Percentiles rank a stretch among this genome's conserved stretches.
Evolutionary conservation across 1,140 invertebrate genomes (phyloP).

Genomic region (Adelges cooleyi): DNA sequence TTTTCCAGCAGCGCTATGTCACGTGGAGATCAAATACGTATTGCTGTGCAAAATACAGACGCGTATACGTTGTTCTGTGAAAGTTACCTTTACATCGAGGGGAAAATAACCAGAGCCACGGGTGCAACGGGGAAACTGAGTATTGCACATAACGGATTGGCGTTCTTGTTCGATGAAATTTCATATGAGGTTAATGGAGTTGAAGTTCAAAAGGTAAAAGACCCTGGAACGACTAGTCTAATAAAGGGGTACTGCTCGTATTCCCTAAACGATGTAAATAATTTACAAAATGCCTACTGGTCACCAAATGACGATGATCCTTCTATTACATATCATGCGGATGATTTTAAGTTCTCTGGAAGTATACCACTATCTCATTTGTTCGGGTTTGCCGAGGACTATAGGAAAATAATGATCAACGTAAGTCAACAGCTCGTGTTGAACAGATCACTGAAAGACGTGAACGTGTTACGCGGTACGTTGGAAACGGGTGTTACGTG

Average conservation of each 20-base stretch:
- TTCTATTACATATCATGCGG: no score
- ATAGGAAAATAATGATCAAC: constrained; percentile 40
- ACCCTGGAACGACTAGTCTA: constrained; percentile 37
- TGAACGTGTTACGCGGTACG: constrained; percentile 19
- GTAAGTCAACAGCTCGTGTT: constrained; percentile 41
- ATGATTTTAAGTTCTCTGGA: constrained; percentile 35
- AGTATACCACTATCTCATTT: constrained; percentile 38
- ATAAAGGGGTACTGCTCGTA: constrained; percentile 38
- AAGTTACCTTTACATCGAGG: constrained; percentile 28
- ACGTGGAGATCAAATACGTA: constrained; percentile 37
- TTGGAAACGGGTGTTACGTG: background rate
- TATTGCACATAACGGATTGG: constrained; percentile 26
- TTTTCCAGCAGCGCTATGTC: constrained; percentile 36
- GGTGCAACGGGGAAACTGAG: background rate
- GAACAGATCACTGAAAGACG: constrained; percentile 35
- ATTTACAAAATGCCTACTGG: constrained; percentile 35
- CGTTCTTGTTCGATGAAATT: constrained; percentile 41
- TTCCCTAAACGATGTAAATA: constrained; percentile 30
- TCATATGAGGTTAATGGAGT: constrained; percentile 40
- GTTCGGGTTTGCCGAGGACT: constrained; percentile 42
- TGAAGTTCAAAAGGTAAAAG: constrained; percentile 39
- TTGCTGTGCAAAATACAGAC: constrained; percentile 34
- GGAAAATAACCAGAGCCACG: background rate
- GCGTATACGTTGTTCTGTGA: background rate
- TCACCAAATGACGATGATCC: background rate